Conservation (phyloP, 2,797 vertebrate genomes). For the Tenualosa thibaudeaui region DNA sequence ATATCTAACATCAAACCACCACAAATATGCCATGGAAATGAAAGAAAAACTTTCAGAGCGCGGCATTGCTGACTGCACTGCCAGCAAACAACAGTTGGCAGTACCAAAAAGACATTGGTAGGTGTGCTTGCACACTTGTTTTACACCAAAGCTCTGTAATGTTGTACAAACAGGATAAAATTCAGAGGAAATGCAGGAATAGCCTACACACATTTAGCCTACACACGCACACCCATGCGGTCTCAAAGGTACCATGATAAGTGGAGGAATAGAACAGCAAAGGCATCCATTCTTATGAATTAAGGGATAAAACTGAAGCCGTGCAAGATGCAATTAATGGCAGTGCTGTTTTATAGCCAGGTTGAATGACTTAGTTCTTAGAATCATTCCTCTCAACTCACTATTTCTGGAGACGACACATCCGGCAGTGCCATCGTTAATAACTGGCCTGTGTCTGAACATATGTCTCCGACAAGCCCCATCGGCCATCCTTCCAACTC, state of each 20-base stretch:
- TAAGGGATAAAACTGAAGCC: not conserved
- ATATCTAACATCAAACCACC: too few relatives aligned
- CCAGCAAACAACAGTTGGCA: too few relatives aligned
- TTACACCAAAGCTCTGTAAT: too few relatives aligned
- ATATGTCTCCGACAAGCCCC: conserved; percentile 1
- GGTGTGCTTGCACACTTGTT: too few relatives aligned
- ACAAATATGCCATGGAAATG: too few relatives aligned
- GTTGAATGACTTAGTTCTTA: not conserved
- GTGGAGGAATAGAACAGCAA: not conserved
- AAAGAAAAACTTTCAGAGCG: too few relatives aligned
- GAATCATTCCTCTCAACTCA: not conserved
- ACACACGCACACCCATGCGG: too few relatives aligned
- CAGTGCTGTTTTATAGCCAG: not conserved
- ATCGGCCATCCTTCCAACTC: not conserved
- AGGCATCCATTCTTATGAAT: not conserved
- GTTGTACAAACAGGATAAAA: too few relatives aligned
- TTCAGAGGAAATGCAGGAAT: not conserved
- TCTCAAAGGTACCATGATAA: not conserved
- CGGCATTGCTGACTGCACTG: too few relatives aligned
- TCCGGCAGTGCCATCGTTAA: not conserved
- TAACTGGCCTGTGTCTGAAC: not conserved
- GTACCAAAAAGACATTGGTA: too few relatives aligned
- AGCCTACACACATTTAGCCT: too few relatives aligned
- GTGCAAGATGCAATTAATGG: not conserved
- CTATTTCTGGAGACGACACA: not conserved